Evolutionary conservation across 1,140 invertebrate species (phyloP).

Genomic region (Orius laevigatus): DNA sequence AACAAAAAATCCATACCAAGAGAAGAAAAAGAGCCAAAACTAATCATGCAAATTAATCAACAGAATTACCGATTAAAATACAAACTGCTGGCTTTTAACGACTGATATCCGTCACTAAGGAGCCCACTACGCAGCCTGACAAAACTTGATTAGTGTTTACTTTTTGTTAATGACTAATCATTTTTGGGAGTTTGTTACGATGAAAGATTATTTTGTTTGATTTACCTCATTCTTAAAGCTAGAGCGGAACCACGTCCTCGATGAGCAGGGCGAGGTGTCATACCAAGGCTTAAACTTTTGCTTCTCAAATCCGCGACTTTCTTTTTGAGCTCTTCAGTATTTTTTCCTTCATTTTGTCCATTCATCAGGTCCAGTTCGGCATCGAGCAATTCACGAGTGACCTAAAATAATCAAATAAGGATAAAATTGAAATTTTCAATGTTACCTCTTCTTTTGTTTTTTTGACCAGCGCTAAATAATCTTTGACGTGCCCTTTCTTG

Average conservation of each 20-base stretch:
- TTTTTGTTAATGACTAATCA: too few relatives aligned
- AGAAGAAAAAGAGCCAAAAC: too few relatives aligned
- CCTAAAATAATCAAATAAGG: slow-evolving; percentile 27
- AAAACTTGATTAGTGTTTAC: background rate
- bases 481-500: slow-evolving; percentile 9
- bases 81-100: background rate
- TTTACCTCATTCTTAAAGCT: too few relatives aligned
- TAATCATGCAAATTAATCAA: too few relatives aligned
- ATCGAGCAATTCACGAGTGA: slow-evolving; percentile 70
- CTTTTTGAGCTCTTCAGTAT: slow-evolving; percentile 52
- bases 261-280: slow-evolving; percentile 4
- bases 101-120: background rate
- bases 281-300: slow-evolving; percentile 14
- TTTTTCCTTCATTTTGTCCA: slow-evolving; percentile 61
- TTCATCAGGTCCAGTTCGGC: slow-evolving; percentile 75
- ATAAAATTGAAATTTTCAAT: background rate
- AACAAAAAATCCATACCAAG: too few relatives aligned
- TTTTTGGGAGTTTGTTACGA: too few relatives aligned
- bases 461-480: slow-evolving; percentile 15
- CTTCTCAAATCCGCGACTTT: slow-evolving; percentile 50
- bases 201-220: too few relatives aligned
- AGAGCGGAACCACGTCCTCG: slow-evolving; percentile 6
- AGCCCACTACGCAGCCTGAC: background rate
- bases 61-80: background rate
- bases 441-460: slow-evolving; percentile 23